Evolutionary conservation across 2,113 vertebrate genomes (phyloP).

Genomic region (Percina caprodes): DNA sequence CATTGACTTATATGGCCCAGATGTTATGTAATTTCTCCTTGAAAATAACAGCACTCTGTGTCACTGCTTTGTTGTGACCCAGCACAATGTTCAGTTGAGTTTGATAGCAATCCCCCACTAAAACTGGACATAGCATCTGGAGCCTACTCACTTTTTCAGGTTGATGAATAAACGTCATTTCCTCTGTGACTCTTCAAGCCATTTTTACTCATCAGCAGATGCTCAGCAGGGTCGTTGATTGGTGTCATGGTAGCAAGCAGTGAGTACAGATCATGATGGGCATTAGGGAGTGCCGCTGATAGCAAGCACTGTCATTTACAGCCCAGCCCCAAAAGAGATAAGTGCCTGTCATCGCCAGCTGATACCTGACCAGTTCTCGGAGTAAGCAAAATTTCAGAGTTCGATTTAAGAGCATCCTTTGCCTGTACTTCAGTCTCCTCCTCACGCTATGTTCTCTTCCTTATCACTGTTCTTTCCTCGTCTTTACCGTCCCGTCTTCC

Average conservation of each 20-base stretch:
- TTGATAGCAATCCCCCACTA: not conserved
- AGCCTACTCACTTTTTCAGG: not conserved
- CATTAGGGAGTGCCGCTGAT: slow-evolving; percentile 16
- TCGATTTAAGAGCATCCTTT: slow-evolving; percentile 15
- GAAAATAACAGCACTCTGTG: not conserved
- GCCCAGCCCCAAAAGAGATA: slow-evolving; percentile 20
- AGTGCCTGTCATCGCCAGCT: slow-evolving; percentile 52
- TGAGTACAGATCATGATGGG: slow-evolving; percentile 16
- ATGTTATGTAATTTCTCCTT: slow-evolving; percentile 26
- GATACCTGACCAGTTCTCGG: slow-evolving; percentile 51
- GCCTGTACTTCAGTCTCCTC: not conserved
- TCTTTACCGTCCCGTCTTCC: not conserved
- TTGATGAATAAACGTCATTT: not conserved
- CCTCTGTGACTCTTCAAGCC: not conserved
- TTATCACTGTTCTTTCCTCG: not conserved
- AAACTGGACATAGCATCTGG: not conserved
- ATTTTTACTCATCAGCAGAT: slow-evolving; percentile 32
- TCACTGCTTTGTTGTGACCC: slow-evolving; percentile 5
- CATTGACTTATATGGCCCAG: slow-evolving; percentile 42
- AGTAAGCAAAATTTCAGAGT: not conserved
- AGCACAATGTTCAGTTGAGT: not conserved
- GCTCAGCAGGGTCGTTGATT: slow-evolving; percentile 33
- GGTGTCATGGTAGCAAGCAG: slow-evolving; percentile 44
- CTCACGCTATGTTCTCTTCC: not conserved
- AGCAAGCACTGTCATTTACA: slow-evolving; percentile 20